These are phyloP conservation scores for Rhodeus uyekii DNA, from an alignment of 2,797 vertebrate species.

Conservation along the genomic window DNA sequence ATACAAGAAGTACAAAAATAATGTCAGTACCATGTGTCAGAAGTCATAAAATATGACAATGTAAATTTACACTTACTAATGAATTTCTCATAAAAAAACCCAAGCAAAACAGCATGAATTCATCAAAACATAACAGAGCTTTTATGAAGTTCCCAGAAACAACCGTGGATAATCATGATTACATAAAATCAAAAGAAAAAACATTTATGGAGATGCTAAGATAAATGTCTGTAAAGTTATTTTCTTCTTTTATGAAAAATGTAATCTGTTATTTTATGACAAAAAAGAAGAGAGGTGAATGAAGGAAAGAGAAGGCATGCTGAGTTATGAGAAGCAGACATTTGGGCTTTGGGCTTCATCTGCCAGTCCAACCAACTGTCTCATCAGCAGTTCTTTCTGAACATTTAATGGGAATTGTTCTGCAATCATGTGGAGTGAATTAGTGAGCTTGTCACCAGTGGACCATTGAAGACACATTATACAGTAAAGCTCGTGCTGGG, in stretches of 20 bases:
- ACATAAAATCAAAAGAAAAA: not conserved
- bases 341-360: slow-evolving; percentile 7
- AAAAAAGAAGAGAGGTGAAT: not conserved
- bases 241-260: not conserved
- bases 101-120: not conserved
- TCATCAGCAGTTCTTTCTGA: slow-evolving; percentile 53
- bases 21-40: not conserved
- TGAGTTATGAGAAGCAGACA: slow-evolving; percentile 18
- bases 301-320: slow-evolving; percentile 17
- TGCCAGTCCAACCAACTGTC: slow-evolving; percentile 30
- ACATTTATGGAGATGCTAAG: not conserved
- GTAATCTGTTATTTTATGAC: slow-evolving; percentile 32
- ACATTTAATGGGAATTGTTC: slow-evolving; percentile 61
- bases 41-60: not conserved
- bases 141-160: not conserved
- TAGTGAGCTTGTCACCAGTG: slow-evolving; percentile 60
- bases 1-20: not conserved
- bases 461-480: slow-evolving; percentile 64
- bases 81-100: not conserved
- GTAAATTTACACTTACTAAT: not conserved
- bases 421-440: slow-evolving; percentile 60
- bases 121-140: not conserved
- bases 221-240: not conserved
- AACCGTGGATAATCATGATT: not conserved
- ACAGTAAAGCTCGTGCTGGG: slow-evolving; percentile 53